Percentiles rank a stretch among this genome's conserved stretches.
Evolutionary conservation across 2,888 invertebrate genomes (phyloP).

Genomic region (Tetheella fluctuosa): DNA sequence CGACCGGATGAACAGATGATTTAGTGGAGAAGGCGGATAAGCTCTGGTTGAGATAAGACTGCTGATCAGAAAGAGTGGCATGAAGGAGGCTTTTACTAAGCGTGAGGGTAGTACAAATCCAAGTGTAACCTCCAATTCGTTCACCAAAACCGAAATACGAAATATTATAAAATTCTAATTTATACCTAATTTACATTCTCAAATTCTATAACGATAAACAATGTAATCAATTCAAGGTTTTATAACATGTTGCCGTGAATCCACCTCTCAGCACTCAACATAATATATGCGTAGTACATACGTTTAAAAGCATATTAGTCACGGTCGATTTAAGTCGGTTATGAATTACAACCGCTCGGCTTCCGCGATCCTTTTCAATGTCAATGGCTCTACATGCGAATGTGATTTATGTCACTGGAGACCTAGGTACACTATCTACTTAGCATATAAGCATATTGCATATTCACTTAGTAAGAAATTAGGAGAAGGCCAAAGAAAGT

Average conservation of each 20-base stretch:
- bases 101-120: too few relatives aligned
- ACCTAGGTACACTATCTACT: too few relatives aligned
- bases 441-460: background rate
- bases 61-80: too few relatives aligned
- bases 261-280: constrained; percentile 4
- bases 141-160: too few relatives aligned
- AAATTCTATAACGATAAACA: constrained; percentile 18
- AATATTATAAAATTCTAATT: background rate
- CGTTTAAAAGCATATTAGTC: constrained; percentile 27
- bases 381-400: constrained; percentile 20
- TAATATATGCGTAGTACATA: constrained; percentile 14
- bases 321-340: constrained; percentile 29
- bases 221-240: constrained; percentile 34
- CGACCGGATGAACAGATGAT: too few relatives aligned
- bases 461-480: background rate
- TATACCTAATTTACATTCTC: background rate
- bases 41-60: too few relatives aligned
- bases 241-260: background rate
- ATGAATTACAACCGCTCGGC: constrained; percentile 27
- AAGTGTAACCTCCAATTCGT: too few relatives aligned
- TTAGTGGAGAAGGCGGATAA: too few relatives aligned
- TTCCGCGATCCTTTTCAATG: constrained; percentile 44
- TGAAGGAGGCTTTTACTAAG: too few relatives aligned
- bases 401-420: constrained; percentile 23
- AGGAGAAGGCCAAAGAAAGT: background rate